Base-by-base conservation (phyloP, 2,113 vertebrate species). In the Lipophrys pholis region DNA sequence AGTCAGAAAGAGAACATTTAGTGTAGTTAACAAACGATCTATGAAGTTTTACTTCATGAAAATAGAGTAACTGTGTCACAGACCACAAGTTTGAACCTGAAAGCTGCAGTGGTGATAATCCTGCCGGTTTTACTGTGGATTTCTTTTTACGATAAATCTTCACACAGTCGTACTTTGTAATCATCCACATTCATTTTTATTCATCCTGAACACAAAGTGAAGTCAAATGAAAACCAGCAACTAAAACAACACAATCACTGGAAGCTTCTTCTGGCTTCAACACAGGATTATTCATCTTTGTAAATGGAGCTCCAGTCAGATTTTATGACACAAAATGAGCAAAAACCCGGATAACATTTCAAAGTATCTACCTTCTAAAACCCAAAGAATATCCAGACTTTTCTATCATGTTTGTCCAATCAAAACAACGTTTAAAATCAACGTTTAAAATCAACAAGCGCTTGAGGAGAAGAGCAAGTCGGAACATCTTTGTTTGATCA, bases 401-500 rank as follows among this genome's bases (percentile, higher is more conserved):
- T 61, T 43, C 8, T 52, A 65, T 81, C 51, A 52, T 61, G 40
- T 80, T 78, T 84, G 53, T 71, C 30, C 8, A 48, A 39, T 35
- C 35, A 50, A 75, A 54, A 60, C 69, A 43, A 64, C 6, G 48
- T 48, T 63, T 45, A 71, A 56, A 55, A 11, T 16, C 48, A 30
- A 30, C 21, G 48, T 48, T 63, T 45, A 71, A 56, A 55, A 11
- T 16, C 48, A 30, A 30, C 21, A 30, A 30, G 21, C 2, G 21
- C 41, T 35, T 38, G 50, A 65, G 36, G 67, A 61, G 45, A 57
- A 65, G 11, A 38, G 51, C 59, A 58, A 76, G 59, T 16, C 52
- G 67, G 36, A 70, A 74, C 77, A 81, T 77, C 50, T 84, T 85
- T 73, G 53, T 60, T 82, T 53, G 11, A 40, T 51, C 38, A 10